Evolutionary conservation across 1,140 invertebrate genomes (phyloP).

Genomic region (Eurosta solidaginis): DNA sequence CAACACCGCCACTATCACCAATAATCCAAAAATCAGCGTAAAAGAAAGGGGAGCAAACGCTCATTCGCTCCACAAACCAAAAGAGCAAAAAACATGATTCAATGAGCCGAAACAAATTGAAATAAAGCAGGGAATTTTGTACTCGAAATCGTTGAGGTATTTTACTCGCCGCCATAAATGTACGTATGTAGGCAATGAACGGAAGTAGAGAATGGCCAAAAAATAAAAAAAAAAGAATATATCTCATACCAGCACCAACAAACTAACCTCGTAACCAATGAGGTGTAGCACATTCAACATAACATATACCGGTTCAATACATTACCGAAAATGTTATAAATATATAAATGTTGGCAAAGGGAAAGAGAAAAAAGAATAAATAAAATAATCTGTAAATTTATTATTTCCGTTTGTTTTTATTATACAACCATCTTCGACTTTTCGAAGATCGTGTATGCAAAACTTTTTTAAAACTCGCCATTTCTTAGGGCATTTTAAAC

Average conservation of each 20-base stretch:
- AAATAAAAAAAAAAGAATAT: too few species aligned
- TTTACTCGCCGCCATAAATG: background rate
- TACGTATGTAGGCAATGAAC: background rate
- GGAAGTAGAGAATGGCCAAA: slow-evolving; percentile 13
- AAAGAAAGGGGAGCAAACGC: background rate
- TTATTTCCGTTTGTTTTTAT: too few species aligned
- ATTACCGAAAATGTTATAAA: too few species aligned
- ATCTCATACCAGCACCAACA: background rate
- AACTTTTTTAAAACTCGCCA: too few species aligned
- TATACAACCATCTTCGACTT: too few species aligned
- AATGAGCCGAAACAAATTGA: slow-evolving; percentile 16
- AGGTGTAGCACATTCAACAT: background rate
- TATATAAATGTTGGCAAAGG: too few species aligned
- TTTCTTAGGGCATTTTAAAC: too few species aligned
- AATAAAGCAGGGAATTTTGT: background rate
- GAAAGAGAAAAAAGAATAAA: too few species aligned
- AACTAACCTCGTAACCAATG: background rate
- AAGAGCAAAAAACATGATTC: background rate
- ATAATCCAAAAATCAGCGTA: background rate
- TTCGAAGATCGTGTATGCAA: too few species aligned
- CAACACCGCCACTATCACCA: background rate
- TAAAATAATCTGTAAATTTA: too few species aligned
- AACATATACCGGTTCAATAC: too few species aligned
- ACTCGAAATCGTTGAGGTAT: background rate
- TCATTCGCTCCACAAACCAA: background rate